Base-by-base conservation (phyloP, 2,113 vertebrate species). In the Xyliphius kryptos region DNA sequence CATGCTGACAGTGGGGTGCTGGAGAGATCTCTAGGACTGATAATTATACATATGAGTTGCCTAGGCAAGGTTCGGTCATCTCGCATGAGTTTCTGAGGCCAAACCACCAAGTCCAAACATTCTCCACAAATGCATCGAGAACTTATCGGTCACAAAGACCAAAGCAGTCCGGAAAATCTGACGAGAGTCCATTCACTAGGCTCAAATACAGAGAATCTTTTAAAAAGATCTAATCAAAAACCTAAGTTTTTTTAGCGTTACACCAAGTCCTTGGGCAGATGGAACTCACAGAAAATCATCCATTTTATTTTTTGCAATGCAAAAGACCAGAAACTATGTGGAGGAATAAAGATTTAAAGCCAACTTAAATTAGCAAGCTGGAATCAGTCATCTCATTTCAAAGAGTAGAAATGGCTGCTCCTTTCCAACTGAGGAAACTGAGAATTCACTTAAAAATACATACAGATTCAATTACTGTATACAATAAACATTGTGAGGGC, bases 41-140 rank as follows among this genome's bases (percentile, higher is more conserved):
- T 68, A 72, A 26, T 40, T 13, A 63, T 72, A 72, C 68, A 72
- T 68, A 68, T 61, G 44, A 68, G 58, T 26, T 56, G 22, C 64
- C 44, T 22, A 48, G 44, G 22, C 56, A 41, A 61, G 49, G 51
- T 56, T 61, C 9, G 9, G 43, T 40, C 41, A 47, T 56, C 50
- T 38, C 57, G 41, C 22, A 6, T 43, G 52, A 59, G 10, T 11
- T 22, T 44, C 21, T 38, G 56, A 21, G 36, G 60, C 17, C 49
- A 52, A 49, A 66, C n/a, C 37, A 15, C 32, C 47, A 44, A 32
- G 11, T 20, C 47, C 49, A 58, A 66, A 44, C 64, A 60, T 11
- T 46, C 13, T 44, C 1, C 15, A 53, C 22, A 59, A 58, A 50
- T 32, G 38, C 17, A 52, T 15, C 51, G 12, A 58, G 38, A 16